Percentiles rank a stretch among this genome's conserved stretches.
Evolutionary conservation across 2,888 invertebrate species (phyloP).

Genomic region (Cephus pygmeus): DNA sequence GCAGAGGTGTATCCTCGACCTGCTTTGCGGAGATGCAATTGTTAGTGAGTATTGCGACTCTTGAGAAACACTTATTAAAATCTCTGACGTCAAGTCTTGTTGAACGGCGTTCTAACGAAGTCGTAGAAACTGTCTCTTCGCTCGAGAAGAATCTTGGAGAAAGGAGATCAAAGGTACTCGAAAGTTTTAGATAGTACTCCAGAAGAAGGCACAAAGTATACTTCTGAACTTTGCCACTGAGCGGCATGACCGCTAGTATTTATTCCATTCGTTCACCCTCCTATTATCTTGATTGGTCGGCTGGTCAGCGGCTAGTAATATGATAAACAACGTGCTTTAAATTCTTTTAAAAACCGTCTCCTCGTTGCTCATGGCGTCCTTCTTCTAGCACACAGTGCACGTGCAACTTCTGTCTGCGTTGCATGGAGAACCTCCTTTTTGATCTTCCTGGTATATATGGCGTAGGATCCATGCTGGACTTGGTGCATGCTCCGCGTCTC

Average conservation of each 20-base stretch:
- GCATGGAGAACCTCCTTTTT: background rate
- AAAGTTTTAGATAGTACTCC: background rate
- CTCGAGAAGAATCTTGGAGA: background rate
- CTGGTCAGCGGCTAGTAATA: constrained; percentile 29
- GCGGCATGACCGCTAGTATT: constrained; percentile 26
- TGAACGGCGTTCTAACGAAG: background rate
- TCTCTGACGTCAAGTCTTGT: background rate
- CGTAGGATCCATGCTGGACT: background rate
- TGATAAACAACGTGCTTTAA: constrained; percentile 27
- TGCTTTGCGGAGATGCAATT: constrained; percentile 31
- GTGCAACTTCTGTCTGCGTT: background rate
- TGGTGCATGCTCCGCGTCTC: background rate
- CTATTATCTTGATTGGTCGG: constrained; percentile 37
- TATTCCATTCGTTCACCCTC: constrained; percentile 33
- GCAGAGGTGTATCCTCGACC: constrained; percentile 49
- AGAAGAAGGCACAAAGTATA: background rate
- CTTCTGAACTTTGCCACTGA: background rate
- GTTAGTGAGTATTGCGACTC: background rate
- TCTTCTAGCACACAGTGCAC: background rate
- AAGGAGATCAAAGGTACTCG: background rate
- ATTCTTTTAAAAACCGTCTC: background rate
- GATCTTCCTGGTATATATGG: background rate
- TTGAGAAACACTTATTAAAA: background rate
- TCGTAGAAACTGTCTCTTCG: background rate
- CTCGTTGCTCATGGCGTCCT: background rate